Evolutionary conservation across 1,140 invertebrate species (phyloP), one percentile per base, ranked within the genome.

Genomic region (Pseudomyrmex gracilis): DNA sequence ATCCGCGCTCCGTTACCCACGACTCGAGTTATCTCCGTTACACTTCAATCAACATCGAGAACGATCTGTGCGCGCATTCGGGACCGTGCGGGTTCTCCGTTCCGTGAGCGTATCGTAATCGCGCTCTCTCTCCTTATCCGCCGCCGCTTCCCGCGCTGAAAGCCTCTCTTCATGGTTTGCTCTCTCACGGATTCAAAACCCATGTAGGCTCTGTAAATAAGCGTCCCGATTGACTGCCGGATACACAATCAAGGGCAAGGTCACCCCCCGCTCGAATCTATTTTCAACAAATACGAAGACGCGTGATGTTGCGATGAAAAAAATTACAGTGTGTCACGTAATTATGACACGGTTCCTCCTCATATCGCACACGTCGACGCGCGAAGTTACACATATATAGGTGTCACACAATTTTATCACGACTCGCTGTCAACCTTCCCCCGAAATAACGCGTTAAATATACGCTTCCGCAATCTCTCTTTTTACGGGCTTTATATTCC

Each of bases 41-140:
- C 93, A 93, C 91, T 93, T 91, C 92, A 90, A 93, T 93, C 93
- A 92, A 93, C 92, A 93, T 92, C 83, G 90, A 87, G 78, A 89
- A 66, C 88, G 88, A 89, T 89, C 87, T 89, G 80, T 55, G 87
- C 34, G 34, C 34, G 34, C 87, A 86, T 84, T 86, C 84, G 60
- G 47, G 67, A 49, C 57, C 20, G 73, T 51, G 49, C 84, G 70
- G 43, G 60, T 86, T 80, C 34, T 34, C 78, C 63, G 47, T 73
- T 49, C 64, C 5, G 87, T 82, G 66, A 84, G 74, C 64, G 63
- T 63, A 66, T 53, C 63, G 34, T 7, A 64, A 77, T 85, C 68
- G 83, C 58, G n/a, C 13, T 61, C 45, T 34, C 45, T 34, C 34
- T 82, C 84, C 87, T 88, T 89, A 83, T 61, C 51, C 68, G 47